Evolutionary conservation across 2,797 vertebrate genomes (phyloP), one percentile per base, ranked within the genome.

Genomic region (Buceros bicornis): DNA sequence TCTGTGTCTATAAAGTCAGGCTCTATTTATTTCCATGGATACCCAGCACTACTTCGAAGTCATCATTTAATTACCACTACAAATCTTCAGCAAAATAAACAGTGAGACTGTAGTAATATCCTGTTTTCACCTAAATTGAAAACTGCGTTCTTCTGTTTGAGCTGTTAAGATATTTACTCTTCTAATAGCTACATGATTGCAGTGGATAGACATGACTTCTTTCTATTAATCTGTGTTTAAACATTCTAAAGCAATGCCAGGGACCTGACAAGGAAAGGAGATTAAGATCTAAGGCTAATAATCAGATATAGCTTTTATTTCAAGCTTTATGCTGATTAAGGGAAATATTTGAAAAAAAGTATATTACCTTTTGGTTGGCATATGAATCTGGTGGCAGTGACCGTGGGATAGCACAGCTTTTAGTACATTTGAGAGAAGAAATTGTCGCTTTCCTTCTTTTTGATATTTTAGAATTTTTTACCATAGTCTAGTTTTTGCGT

Each of bases 41-140:
- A 42, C 43, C 60, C 62, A 77, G 37, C 53, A 53, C 31, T 91
- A 29, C 45, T 89, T 87, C 79, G 65, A 96, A 91, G 57, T 79
- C 69, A 85, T 84, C 28, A 51, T 74, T 95, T 92, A 95, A 95
- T 91, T 96, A 81, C 62, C 19, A 26, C 87, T 72, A 88, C 84
- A 92, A 87, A 94, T 92, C 79, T 94, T 93, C 57, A 81, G 50
- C 56, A 95, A 74, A 89, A 80, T 58, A 87, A 97, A 72, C 61
- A 93, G 21, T 45, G 43, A 83, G n/a, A 35, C 66, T 7, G 13
- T 72, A 91, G 62, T 76, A 82, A 93, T 79, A 51, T 19, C 21
- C 29, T 82, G 61, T 65, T 95, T 86, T 91, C 20, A 42, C 17
- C n/a, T 88, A 82, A 90, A 76, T 35, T 70, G 56, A 76, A 92